Conservation (phyloP, 2,797 vertebrate genomes). For the Microctenopoma steveboyesi region DNA sequence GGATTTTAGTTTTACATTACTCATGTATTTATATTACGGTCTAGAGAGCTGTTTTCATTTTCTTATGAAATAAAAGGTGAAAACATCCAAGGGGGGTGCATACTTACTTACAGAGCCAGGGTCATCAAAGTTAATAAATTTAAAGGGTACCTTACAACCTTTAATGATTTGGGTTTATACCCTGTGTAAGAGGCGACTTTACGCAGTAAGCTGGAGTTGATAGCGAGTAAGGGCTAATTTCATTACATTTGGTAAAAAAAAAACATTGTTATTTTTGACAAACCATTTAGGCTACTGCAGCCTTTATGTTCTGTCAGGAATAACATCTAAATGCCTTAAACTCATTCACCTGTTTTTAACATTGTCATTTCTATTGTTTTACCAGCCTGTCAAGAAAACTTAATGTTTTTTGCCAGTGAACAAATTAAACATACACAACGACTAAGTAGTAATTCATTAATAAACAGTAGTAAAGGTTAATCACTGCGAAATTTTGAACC, state of each 20-base stretch:
- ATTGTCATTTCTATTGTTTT: constrained; percentile 31
- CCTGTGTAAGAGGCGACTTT: constrained; percentile 6
- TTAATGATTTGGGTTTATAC: constrained; percentile 15
- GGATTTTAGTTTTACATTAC: no score
- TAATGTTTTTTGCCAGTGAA: constrained; percentile 15
- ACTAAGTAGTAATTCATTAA: constrained; percentile 11
- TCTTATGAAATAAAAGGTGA: no score
- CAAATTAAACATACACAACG: constrained; percentile 8
- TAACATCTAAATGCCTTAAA: constrained; percentile 70
- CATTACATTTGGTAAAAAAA: constrained; percentile 44
- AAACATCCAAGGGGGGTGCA: no score
- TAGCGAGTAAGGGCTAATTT: constrained; percentile 67
- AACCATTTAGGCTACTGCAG: constrained; percentile 29
- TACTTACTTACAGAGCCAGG: no score
- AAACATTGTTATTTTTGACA: constrained; percentile 56
- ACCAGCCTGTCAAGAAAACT: constrained; percentile 35
- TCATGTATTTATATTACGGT: no score
- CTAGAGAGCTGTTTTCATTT: no score
- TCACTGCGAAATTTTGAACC: constrained; percentile 14
- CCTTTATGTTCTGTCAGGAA: constrained; percentile 52
- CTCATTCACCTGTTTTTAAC: constrained; percentile 46
- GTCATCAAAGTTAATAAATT: constrained; percentile 1
- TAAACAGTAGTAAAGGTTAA: constrained; percentile 8
- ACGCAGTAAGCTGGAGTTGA: constrained; percentile 27
- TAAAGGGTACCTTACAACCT: not conserved